phyloP scores from a whole-genome alignment of 2,888 invertebrate species.

The Electrophaes corylata region DNA sequence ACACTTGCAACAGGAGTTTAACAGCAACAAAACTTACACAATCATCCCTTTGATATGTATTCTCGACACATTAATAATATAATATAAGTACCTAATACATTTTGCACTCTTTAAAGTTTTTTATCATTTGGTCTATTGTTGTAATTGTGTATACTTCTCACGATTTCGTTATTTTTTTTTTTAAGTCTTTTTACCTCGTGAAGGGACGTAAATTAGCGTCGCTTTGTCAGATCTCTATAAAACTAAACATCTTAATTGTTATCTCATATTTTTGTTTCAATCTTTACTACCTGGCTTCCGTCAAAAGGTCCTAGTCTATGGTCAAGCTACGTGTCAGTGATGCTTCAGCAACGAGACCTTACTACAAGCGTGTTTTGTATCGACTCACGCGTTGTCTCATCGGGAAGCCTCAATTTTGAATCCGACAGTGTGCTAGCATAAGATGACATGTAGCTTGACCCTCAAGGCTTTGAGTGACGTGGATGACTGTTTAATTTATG shows the following conservation, averaged over 20 bases:
- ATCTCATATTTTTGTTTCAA: conserved; percentile 79
- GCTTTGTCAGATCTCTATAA: conserved; percentile 79
- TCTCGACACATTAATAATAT: too few species aligned
- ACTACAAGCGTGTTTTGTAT: background rate
- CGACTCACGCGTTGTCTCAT: too few species aligned
- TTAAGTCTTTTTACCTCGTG: conserved; percentile 18
- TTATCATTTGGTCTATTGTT: background rate
- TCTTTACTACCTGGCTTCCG: conserved; percentile 84
- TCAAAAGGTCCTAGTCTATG: conserved; percentile 46
- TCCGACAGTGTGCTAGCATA: background rate
- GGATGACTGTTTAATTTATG: conserved; percentile 81
- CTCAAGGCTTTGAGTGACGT: conserved; percentile 74
- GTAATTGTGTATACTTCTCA: conserved; percentile 14
- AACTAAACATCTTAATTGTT: conserved; percentile 80
- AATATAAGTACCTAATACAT: background rate
- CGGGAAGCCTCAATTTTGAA: background rate
- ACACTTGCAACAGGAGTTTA: too few species aligned
- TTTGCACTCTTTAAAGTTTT: background rate
- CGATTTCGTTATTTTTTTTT: conserved; percentile 15
- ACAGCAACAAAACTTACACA: too few species aligned
- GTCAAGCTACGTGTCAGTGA: conserved; percentile 32
- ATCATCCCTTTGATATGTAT: too few species aligned
- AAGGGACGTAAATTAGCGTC: conserved; percentile 76
- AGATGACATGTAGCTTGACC: background rate
- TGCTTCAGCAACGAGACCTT: conserved; percentile 18